Conservation (phyloP, 2,797 vertebrate genomes). For the Hyperoplus lanceolatus region DNA sequence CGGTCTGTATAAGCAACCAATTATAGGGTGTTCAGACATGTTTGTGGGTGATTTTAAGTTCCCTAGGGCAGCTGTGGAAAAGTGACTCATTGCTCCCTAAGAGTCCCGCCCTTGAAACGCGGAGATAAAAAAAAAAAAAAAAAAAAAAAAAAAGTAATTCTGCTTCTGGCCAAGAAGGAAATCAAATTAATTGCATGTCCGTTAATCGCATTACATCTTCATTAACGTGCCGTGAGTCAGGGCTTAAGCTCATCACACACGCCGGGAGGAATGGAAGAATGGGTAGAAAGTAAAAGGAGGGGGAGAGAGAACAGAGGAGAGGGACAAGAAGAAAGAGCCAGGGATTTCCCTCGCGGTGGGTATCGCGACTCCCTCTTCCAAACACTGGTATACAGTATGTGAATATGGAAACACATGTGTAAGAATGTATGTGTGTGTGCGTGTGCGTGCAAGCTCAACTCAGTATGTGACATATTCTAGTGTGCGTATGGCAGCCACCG, state of each 20-base stretch:
- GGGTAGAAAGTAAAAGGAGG: slow-evolving; percentile 14
- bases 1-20: neutral
- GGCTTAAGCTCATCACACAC: slow-evolving; percentile 80
- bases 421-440: neutral
- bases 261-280: slow-evolving; percentile 68
- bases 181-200: slow-evolving; percentile 88
- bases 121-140: slow-evolving; percentile 5
- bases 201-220: slow-evolving; percentile 88
- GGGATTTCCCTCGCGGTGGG: slow-evolving; percentile 65
- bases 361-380: slow-evolving; percentile 42
- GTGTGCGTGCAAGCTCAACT: neutral
- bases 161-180: slow-evolving; percentile 72
- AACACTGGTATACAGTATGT: neutral
- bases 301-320: neutral
- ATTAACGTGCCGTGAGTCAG: slow-evolving; percentile 87
- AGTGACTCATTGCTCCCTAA: slow-evolving; percentile 44
- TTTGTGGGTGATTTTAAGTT: slow-evolving; percentile 27
- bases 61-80: slow-evolving; percentile 44
- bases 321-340: slow-evolving; percentile 61
- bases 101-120: slow-evolving; percentile 47
- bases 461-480: slow-evolving; percentile 12
- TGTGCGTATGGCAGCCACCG: slow-evolving; percentile 24
- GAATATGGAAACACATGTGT: neutral
- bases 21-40: slow-evolving; percentile 32
- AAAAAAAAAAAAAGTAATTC: slow-evolving; percentile 37